Evolutionary conservation across 2,113 vertebrate genomes (phyloP), one percentile per base, ranked within the genome.

Genomic region (Serilophus lunatus): DNA sequence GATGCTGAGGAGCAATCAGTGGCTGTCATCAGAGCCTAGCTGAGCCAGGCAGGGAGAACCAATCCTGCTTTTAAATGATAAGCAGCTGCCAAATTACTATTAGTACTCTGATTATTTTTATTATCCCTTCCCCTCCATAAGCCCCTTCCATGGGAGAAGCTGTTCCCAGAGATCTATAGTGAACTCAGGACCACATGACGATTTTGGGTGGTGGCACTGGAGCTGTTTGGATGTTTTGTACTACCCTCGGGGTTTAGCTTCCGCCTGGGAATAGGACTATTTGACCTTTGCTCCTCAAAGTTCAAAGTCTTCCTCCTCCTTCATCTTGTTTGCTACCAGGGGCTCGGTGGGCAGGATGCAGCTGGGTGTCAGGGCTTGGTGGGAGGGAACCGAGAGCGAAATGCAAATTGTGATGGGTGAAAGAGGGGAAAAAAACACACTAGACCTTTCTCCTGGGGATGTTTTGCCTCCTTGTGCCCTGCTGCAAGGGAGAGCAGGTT

Each of bases 261-360:
- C 31, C 81, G 53, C 36, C 68, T 38, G 49, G 53, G 40, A 13
- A 14, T 51, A 49, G 54, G 45, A 70, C 13, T 74, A 1, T 53
- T 45, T 87, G 92, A 87, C 77, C 85, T 40, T 91, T 89, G 69
- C 28, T 84, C 51, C 63, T 93, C 64, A 33, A n/a, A 31, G 66
- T 51, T 85, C 75, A 50, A 35, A 82, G 75, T 33, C 35, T 82
- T 90, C 47, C 31, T 40, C 53, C 42, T 92, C 76, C 22, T n/a
- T 64, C 38, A 44, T 61, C 66, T 94, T 28, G 20, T 91, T 85
- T 91, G 59, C 49, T 69, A 14, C 14, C 0, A 0, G 56, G 26
- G 49, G 18, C n/a, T 92, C 1, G 0, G 19, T 5, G 33, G 57
- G 63, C 82, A 88, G 70, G 60, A 49, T 83, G 95, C 85, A 95